phyloP scores from a whole-genome alignment of 1,140 invertebrate genomes.

The Andricus grossulariae region DNA sequence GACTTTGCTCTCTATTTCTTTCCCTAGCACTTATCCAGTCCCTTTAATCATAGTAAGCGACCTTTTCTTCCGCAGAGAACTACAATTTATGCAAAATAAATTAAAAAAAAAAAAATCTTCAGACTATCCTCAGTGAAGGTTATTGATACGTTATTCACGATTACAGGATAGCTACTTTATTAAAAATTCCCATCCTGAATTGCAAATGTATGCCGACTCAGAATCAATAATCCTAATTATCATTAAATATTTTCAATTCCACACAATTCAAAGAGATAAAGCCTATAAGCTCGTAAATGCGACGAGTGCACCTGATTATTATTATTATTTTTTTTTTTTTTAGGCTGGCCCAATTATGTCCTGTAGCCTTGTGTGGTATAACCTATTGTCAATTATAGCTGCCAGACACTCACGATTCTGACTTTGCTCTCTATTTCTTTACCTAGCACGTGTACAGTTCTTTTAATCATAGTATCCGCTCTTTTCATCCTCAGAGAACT shows the following conservation, averaged over 20 bases:
- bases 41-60: constrained; percentile 7
- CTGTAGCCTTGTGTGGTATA: no score
- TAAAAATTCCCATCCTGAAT: no score
- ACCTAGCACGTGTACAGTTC: background rate
- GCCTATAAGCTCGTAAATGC: background rate
- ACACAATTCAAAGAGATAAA: background rate
- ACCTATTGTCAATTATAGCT: constrained; percentile 26
- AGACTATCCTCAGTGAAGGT: no score
- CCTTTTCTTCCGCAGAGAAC: background rate
- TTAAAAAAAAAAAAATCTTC: no score
- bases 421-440: background rate
- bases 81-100: background rate
- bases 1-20: constrained; percentile 15
- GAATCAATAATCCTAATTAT: background rate
- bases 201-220: no score
- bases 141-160: no score
- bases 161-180: no score
- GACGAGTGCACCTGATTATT: background rate
- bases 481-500: background rate
- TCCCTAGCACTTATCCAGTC: background rate
- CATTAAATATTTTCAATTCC: background rate
- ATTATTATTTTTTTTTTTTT: no score
- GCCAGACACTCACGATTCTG: constrained; percentile 6
- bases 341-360: no score
- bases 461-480: background rate